Percentiles rank a stretch among this genome's conserved stretches.
These are phyloP conservation scores for Fulmarus glacialis DNA, from an alignment of 2,113 vertebrate species.

Conservation along the genomic window DNA sequence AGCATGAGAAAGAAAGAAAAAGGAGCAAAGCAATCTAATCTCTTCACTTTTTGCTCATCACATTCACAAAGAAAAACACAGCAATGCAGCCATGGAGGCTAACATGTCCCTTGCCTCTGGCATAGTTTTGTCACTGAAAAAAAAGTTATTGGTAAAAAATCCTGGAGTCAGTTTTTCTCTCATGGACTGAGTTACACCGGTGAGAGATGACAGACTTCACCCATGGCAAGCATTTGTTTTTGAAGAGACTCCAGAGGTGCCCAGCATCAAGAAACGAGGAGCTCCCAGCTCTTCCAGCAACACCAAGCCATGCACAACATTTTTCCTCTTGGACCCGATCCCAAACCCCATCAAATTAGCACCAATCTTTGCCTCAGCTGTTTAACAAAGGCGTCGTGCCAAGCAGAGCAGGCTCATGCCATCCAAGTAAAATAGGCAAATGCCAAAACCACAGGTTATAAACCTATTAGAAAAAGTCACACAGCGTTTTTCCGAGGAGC, in stretches of 20 bases:
- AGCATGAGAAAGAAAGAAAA: not conserved
- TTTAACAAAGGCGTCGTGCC: not conserved
- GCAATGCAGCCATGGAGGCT: not conserved
- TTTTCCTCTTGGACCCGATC: not conserved
- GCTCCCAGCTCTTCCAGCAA: not conserved
- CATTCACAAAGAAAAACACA: not conserved
- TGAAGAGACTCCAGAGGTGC: not conserved
- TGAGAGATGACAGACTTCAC: not conserved
- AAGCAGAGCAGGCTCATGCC: not conserved
- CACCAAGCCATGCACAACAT: fast-evolving
- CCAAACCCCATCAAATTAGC: not conserved
- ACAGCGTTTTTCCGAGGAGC: fast-evolving
- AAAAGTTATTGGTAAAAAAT: not conserved
- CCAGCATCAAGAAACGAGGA: not conserved
- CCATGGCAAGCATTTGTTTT: not conserved
- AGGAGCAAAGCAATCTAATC: not conserved
- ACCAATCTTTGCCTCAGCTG: not conserved
- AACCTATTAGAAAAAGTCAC: not conserved
- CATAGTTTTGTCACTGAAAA: not conserved
- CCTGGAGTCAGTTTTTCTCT: not conserved
- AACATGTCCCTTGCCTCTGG: not conserved
- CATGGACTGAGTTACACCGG: fast-evolving
- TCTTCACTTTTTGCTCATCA: not conserved
- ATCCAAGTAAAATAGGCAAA: not conserved
- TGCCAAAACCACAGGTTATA: not conserved